Evolutionary conservation across 2,113 vertebrate genomes (phyloP).

Genomic region (Solea senegalensis): DNA sequence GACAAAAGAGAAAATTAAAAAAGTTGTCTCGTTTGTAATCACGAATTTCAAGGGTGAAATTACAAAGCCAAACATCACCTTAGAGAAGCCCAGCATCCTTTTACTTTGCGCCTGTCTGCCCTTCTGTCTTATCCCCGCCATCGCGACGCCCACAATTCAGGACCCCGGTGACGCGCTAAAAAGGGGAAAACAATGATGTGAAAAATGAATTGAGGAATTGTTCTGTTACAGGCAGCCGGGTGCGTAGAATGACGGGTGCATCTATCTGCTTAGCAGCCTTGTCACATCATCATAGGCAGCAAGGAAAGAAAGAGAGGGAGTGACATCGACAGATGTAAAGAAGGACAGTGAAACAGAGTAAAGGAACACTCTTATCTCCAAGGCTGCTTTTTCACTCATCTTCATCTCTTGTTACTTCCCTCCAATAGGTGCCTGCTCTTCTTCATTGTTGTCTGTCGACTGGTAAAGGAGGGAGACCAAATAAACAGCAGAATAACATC

Average conservation of each 20-base stretch:
- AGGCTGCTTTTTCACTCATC: conserved; percentile 64
- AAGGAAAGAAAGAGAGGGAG: conserved; percentile 24
- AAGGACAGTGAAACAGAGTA: conserved; percentile 28
- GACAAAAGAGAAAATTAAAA: conserved; percentile 99
- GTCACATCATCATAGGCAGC: conserved; percentile 66
- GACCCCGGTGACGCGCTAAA: conserved; percentile 59
- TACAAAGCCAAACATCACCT: conserved; percentile 93
- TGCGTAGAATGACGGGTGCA: conserved; percentile 63
- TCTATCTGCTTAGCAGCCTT: conserved; percentile 66
- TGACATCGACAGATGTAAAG: conserved; percentile 38
- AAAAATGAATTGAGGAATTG: conserved; percentile 84
- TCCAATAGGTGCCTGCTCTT: conserved; percentile 65
- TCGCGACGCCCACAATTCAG: conserved; percentile 55
- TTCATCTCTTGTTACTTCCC: conserved; percentile 74
- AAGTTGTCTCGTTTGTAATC: conserved; percentile 99
- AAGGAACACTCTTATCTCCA: conserved; percentile 56
- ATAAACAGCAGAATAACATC: conserved; percentile 67
- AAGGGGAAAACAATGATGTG: conserved; percentile 81
- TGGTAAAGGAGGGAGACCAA: conserved; percentile 64
- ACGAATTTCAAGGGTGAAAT: conserved; percentile 99
- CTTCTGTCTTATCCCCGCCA: conserved; percentile 81
- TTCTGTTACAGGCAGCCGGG: conserved; percentile 70
- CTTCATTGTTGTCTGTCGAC: conserved; percentile 68
- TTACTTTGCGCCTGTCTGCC: conserved; percentile 71
- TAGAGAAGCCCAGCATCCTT: conserved; percentile 74